Evolutionary conservation across 2,888 invertebrate species (phyloP).

Genomic region (Gonocerus acuteangulatus): DNA sequence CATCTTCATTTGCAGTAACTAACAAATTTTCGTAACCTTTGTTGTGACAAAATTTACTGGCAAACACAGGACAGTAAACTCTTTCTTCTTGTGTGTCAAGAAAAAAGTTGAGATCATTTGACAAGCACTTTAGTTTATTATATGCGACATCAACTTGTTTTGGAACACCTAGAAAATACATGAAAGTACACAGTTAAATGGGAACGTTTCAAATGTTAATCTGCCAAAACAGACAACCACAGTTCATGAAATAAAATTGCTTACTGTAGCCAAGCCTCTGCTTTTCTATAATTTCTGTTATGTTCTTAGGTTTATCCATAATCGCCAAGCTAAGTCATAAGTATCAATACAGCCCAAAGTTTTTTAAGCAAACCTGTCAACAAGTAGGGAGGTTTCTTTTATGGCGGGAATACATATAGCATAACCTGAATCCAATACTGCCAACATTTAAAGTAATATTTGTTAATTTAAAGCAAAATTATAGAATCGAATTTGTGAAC

Average conservation of each 20-base stretch:
- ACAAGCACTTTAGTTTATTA: conserved; percentile 18
- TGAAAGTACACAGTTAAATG: too few species aligned
- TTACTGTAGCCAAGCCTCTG: conserved; percentile 16
- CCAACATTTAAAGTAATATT: too few species aligned
- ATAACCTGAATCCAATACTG: too few species aligned
- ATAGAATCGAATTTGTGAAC: too few species aligned
- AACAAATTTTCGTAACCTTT: conserved; percentile 60
- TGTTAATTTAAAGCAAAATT: too few species aligned
- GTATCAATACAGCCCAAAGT: too few species aligned
- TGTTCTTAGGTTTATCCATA: conserved; percentile 8
- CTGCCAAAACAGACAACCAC: not conserved
- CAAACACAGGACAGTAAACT: conserved; percentile 56
- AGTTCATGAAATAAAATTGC: not conserved
- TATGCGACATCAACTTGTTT: conserved; percentile 23
- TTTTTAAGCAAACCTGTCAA: too few species aligned
- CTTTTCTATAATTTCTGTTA: conserved; percentile 6
- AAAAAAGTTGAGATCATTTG: conserved; percentile 49
- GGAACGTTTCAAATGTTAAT: too few species aligned
- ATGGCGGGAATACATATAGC: too few species aligned
- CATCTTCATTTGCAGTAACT: conserved; percentile 81
- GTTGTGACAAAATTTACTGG: conserved; percentile 66
- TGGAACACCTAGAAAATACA: conserved; percentile 12
- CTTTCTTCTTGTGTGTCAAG: conserved; percentile 49
- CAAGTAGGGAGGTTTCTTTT: too few species aligned
- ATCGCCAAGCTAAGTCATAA: too few species aligned